phyloP scores from a whole-genome alignment of 2,113 vertebrate genomes.

The Calyptommatus sinebrachiatus region DNA sequence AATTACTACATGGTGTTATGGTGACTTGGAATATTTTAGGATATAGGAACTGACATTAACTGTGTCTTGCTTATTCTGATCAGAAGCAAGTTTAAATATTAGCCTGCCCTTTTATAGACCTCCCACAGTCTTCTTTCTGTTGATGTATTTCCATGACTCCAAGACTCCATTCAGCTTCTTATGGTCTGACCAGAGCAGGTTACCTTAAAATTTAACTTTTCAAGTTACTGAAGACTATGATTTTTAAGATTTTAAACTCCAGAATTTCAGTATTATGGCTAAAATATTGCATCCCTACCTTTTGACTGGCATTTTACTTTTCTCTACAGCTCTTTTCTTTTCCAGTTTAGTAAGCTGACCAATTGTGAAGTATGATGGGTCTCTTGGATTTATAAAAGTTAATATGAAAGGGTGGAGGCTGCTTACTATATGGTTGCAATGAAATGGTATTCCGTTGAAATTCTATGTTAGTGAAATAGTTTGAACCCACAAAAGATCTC shows the following conservation, averaged over 20 bases:
- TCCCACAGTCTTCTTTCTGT: background rate
- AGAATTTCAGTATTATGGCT: too few species aligned
- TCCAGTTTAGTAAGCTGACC: background rate
- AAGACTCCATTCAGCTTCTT: background rate
- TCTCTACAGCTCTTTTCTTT: background rate
- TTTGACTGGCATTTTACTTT: background rate
- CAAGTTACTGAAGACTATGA: conserved; percentile 24
- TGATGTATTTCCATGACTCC: background rate
- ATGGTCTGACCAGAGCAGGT: conserved; percentile 21
- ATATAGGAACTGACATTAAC: background rate
- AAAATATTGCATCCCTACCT: too few species aligned
- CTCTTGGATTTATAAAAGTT: background rate
- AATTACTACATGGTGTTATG: background rate
- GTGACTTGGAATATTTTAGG: conserved; percentile 13
- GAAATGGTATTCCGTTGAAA: background rate
- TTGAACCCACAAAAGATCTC: too few species aligned
- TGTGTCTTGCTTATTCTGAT: background rate
- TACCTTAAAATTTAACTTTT: conserved; percentile 31
- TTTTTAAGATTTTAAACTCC: conserved; percentile 6
- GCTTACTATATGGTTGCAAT: too few species aligned
- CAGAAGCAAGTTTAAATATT: conserved; percentile 13
- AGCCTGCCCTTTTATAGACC: background rate
- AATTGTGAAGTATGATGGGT: background rate
- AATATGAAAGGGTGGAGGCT: too few species aligned
- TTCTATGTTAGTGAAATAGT: background rate